Evolutionary conservation across 2,113 vertebrate genomes (phyloP).

Genomic region (Neofelis nebulosa): DNA sequence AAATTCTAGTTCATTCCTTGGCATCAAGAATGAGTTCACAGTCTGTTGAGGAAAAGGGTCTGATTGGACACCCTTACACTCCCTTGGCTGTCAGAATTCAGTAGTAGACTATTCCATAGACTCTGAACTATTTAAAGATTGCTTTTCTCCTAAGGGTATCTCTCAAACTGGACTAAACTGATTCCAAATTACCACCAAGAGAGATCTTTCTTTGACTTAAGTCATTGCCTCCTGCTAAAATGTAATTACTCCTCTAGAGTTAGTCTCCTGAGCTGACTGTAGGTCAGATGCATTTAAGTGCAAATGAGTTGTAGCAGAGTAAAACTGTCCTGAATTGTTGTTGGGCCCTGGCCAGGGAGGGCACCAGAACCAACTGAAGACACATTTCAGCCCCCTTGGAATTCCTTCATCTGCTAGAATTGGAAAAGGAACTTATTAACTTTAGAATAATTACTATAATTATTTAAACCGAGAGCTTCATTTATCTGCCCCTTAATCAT

Average conservation of each 20-base stretch:
- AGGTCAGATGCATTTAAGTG: neutral
- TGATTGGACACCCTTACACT: neutral
- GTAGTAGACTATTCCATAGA: neutral
- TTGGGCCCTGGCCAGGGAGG: neutral
- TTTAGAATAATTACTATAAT: neutral
- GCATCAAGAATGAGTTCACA: neutral
- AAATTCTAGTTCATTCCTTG: neutral
- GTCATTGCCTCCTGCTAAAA: neutral
- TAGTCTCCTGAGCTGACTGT: neutral
- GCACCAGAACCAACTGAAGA: neutral
- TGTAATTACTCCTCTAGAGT: neutral
- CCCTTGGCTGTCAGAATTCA: neutral
- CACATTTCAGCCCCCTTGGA: neutral
- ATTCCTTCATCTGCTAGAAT: neutral
- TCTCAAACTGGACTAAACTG: neutral
- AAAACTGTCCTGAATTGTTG: neutral
- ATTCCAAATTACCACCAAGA: neutral
- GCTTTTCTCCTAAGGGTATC: neutral
- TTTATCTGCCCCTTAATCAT: neutral
- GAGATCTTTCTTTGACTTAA: neutral
- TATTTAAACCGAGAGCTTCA: neutral
- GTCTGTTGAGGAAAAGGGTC: no score
- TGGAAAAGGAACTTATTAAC: neutral
- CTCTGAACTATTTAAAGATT: neutral
- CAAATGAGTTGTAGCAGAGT: neutral